Percentiles rank a stretch among this genome's conserved stretches.
phyloP scores from a whole-genome alignment of 2,888 invertebrate species.

The Lissocephala sabroskyi region DNA sequence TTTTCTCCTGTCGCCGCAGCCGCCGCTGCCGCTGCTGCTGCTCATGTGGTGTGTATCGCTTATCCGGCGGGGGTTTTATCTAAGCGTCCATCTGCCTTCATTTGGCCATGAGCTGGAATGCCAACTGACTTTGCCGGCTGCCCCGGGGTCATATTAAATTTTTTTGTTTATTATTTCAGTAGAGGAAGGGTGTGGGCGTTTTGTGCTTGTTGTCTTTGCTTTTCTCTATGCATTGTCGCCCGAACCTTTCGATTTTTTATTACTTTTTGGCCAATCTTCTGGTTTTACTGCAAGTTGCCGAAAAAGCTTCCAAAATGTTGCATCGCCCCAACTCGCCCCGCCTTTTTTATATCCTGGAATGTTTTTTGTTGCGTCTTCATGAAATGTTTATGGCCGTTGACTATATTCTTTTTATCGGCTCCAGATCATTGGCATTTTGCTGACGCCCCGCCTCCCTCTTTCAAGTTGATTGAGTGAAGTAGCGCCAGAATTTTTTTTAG shows the following conservation, averaged over 20 bases:
- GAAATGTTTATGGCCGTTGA: conserved; percentile 50
- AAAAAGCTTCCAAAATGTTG: no score
- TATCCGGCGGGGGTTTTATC: not conserved
- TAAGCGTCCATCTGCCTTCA: not conserved
- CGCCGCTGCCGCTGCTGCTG: not conserved
- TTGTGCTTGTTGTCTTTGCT: conserved; percentile 20
- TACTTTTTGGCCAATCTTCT: conserved; percentile 38
- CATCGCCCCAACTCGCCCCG: not conserved
- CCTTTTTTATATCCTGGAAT: conserved; percentile 35
- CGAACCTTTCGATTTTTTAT: conserved; percentile 44
- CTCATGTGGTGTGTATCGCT: not conserved
- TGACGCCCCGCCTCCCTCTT: not conserved
- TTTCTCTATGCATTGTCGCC: conserved; percentile 22
- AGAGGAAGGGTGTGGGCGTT: no score
- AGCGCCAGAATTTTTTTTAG: conserved; percentile 2
- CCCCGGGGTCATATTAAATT: conserved; percentile 2
- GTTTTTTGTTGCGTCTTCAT: conserved; percentile 46
- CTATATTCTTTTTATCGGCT: conserved; percentile 34
- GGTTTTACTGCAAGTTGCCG: not conserved
- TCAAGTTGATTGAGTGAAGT: conserved; percentile 30
- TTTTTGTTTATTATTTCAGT: conserved; percentile 11
- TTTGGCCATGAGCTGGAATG: not conserved
- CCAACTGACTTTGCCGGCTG: not conserved
- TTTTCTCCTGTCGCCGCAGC: conserved; percentile 19
- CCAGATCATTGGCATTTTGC: not conserved